phyloP scores from a whole-genome alignment of 2,888 invertebrate species.

The Ditula angustiorana region DNA sequence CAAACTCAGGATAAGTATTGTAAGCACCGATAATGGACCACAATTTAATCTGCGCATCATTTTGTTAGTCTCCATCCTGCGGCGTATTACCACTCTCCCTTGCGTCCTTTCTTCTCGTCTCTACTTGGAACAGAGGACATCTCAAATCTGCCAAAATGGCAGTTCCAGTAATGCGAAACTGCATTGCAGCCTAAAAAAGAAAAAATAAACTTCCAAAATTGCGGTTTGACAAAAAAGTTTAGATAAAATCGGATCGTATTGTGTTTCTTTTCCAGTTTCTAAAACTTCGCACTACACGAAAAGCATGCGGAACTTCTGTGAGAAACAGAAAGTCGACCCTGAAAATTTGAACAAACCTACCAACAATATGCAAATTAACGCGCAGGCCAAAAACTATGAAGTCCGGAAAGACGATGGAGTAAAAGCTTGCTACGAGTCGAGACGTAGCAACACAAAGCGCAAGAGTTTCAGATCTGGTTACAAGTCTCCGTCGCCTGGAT shows the following conservation, averaged over 20 bases:
- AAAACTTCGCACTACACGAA: slow-evolving; percentile 43
- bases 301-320: slow-evolving; percentile 40
- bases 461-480: background rate
- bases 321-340: slow-evolving; percentile 23
- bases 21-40: too few species aligned
- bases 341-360: slow-evolving; percentile 22
- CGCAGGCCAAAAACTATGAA: slow-evolving; percentile 15
- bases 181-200: too few species aligned
- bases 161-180: too few species aligned
- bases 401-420: slow-evolving; percentile 4
- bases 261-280: slow-evolving; percentile 42
- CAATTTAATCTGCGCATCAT: too few species aligned
- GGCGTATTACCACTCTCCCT: too few species aligned
- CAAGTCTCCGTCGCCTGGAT: background rate
- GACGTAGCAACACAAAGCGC: background rate
- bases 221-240: too few species aligned
- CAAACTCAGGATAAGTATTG: slow-evolving; percentile 55
- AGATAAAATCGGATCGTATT: too few species aligned
- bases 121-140: too few species aligned
- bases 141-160: too few species aligned
- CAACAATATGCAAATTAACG: slow-evolving; percentile 48
- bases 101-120: too few species aligned
- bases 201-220: too few species aligned
- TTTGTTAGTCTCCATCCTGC: too few species aligned
- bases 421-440: background rate